phyloP scores from a whole-genome alignment of 2,888 invertebrate genomes.

The Oligia fasciuncula region DNA sequence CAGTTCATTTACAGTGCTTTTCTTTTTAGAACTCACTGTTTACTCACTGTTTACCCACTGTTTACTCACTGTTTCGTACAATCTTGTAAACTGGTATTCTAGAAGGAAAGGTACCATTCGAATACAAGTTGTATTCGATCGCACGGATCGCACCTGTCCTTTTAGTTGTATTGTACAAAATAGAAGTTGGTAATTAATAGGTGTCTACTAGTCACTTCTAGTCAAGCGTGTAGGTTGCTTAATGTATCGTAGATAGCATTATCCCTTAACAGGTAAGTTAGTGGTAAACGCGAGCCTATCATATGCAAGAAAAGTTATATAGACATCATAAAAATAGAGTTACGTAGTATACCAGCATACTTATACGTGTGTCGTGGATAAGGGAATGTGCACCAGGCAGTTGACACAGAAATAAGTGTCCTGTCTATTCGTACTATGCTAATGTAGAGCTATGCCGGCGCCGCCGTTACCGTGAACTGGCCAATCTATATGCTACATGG shows the following conservation, averaged over 20 bases:
- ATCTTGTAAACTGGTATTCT: not conserved
- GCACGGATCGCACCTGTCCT: not conserved
- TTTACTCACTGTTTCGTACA: not conserved
- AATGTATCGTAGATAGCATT: not conserved
- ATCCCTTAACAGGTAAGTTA: not conserved
- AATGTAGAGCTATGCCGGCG: slow-evolving; percentile 21
- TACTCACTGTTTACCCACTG: not conserved
- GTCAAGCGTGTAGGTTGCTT: not conserved
- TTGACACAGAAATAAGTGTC: slow-evolving; percentile 48
- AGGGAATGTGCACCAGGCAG: slow-evolving; percentile 34
- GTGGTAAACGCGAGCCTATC: not conserved
- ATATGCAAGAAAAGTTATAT: not conserved
- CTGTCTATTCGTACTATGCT: slow-evolving; percentile 19
- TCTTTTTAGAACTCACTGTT: not conserved
- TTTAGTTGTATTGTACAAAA: too few species aligned
- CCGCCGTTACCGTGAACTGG: slow-evolving; percentile 34
- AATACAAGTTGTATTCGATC: not conserved
- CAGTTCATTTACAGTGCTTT: not conserved
- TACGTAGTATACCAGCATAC: not conserved
- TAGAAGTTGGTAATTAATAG: too few species aligned
- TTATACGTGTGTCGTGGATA: slow-evolving; percentile 4
- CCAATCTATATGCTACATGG: slow-evolving; percentile 24
- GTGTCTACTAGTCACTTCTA: not conserved
- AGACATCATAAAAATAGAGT: not conserved
- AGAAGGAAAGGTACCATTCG: not conserved